phyloP scores from a whole-genome alignment of 2,113 vertebrate species.

The Passer montanus region DNA sequence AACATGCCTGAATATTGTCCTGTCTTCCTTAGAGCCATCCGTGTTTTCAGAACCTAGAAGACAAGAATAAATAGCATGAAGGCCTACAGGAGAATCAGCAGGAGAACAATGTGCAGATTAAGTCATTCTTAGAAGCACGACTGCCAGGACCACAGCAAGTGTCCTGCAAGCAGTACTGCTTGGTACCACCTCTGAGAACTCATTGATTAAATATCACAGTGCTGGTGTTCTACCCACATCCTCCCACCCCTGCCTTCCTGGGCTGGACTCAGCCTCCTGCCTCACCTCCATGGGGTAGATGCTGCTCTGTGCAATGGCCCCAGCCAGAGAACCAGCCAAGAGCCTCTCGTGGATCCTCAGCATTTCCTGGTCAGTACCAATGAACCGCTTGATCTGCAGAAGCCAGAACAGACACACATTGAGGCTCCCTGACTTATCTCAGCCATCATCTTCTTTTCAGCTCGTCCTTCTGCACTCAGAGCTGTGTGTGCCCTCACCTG shows the following conservation, averaged over 20 bases:
- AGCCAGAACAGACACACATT: not conserved
- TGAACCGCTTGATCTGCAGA: slow-evolving; percentile 88
- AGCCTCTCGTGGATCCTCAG: slow-evolving; percentile 89
- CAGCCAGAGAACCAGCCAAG: slow-evolving; percentile 90
- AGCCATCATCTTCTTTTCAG: not conserved
- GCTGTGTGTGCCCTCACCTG: slow-evolving; percentile 74
- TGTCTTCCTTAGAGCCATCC: slow-evolving; percentile 88
- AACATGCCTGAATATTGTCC: slow-evolving; percentile 88
- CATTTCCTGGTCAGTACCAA: slow-evolving; percentile 90
- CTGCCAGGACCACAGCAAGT: not conserved
- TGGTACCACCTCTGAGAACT: not conserved
- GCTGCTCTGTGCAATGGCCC: slow-evolving; percentile 93
- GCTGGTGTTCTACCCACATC: not conserved
- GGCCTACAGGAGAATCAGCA: not conserved
- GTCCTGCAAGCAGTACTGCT: not conserved
- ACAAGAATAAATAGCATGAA: not conserved
- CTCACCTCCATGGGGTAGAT: slow-evolving; percentile 98
- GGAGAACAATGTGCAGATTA: not conserved
- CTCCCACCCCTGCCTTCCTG: not conserved
- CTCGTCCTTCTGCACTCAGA: not conserved
- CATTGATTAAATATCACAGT: not conserved
- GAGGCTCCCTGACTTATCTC: not conserved
- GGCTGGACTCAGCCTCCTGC: not conserved
- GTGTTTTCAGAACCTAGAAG: slow-evolving; percentile 92
- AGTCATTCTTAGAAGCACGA: not conserved